These are phyloP conservation scores for Gymnodraco acuticeps DNA, from an alignment of 2,797 vertebrate genomes.

Conservation along the genomic window DNA sequence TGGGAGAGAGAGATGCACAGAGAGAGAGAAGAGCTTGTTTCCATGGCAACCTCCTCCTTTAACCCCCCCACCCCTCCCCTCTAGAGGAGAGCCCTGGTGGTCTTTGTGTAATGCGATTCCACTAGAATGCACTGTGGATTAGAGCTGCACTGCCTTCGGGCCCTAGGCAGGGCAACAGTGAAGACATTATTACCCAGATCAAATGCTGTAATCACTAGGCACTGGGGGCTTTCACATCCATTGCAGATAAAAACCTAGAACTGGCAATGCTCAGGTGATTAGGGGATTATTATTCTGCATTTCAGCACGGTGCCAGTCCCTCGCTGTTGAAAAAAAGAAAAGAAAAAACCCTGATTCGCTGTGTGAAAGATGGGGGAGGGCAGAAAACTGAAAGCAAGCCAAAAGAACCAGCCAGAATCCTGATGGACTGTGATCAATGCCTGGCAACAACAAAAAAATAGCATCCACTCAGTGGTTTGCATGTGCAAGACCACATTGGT, in stretches of 20 bases:
- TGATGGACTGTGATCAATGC: slow-evolving; percentile 70
- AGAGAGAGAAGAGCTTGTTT: slow-evolving; percentile 77
- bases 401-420: slow-evolving; percentile 56
- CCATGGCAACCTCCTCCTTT: slow-evolving; percentile 84
- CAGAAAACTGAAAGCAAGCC: slow-evolving; percentile 56
- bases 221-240: slow-evolving; percentile 85
- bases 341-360: slow-evolving; percentile 56
- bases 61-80: slow-evolving; percentile 69
- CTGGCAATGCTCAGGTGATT: slow-evolving; percentile 87
- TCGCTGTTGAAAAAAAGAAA: slow-evolving; percentile 57
- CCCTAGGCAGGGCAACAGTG: slow-evolving; percentile 84
- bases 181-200: slow-evolving; percentile 90
- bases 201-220: slow-evolving; percentile 88
- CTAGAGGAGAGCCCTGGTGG: slow-evolving; percentile 84
- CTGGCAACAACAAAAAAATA: slow-evolving; percentile 49
- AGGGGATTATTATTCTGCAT: slow-evolving; percentile 86
- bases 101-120: slow-evolving; percentile 88
- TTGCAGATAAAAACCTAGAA: slow-evolving; percentile 83
- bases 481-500: slow-evolving; percentile 48
- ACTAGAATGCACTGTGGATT: slow-evolving; percentile 88
- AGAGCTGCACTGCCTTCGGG: slow-evolving; percentile 81
- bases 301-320: slow-evolving; percentile 81
- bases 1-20: slow-evolving; percentile 26
- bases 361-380: slow-evolving; percentile 66
- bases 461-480: slow-evolving; percentile 49